A percentile compares a stretch with the other conserved stretches of the same genome.
These are phyloP conservation scores for Archips crataeganus DNA, from an alignment of 2,888 invertebrate genomes.

Conservation along the genomic window DNA sequence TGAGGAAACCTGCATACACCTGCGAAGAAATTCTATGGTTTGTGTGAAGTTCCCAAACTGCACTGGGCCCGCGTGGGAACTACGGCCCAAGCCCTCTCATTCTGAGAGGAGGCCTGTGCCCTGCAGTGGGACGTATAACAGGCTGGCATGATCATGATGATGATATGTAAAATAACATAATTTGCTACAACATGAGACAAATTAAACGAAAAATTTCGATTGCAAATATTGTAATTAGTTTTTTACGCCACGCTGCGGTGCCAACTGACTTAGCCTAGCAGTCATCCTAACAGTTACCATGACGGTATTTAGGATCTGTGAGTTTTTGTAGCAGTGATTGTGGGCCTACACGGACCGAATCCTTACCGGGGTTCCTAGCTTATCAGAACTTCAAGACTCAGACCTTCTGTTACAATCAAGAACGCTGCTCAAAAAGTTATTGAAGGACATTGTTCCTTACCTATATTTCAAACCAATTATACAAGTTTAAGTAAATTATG, in stretches of 20 bases:
- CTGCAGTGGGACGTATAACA: too few species aligned
- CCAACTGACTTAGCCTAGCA: not conserved
- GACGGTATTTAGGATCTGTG: not conserved
- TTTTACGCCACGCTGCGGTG: not conserved
- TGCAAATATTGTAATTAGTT: not conserved
- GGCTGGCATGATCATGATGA: too few species aligned
- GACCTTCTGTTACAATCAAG: not conserved
- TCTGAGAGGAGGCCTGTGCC: too few species aligned
- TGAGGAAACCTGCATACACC: too few species aligned
- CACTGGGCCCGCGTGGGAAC: too few species aligned
- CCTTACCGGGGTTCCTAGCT: not conserved
- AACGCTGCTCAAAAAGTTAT: not conserved
- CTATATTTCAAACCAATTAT: too few species aligned
- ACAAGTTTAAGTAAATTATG: not conserved
- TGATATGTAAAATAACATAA: not conserved
- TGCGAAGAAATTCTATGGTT: too few species aligned
- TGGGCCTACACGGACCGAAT: not conserved
- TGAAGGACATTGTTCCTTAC: not conserved
- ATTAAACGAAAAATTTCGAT: not conserved
- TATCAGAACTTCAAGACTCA: not conserved
- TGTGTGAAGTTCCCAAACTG: too few species aligned
- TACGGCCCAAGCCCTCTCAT: too few species aligned
- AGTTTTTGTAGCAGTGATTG: not conserved
- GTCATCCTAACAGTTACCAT: not conserved
- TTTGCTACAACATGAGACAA: not conserved